Base-by-base conservation (phyloP, 2,888 invertebrate genomes). In the Fragum whitleyi region DNA sequence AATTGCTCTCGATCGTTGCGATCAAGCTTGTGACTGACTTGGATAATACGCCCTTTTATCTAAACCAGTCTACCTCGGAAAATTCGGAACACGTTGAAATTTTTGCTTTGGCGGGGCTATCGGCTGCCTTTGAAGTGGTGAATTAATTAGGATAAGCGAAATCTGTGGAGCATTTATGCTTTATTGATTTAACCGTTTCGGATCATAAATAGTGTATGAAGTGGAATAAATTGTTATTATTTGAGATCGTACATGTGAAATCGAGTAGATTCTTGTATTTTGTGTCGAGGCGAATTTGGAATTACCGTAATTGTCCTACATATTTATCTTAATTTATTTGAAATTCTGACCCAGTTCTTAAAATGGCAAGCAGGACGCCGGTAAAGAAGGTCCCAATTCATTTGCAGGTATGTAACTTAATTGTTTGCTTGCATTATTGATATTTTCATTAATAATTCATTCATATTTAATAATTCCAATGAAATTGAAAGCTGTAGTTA, bases 331-430 rank as follows among this genome's bases (percentile, higher is more conserved):
- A 47, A 47, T 47, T 47, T 57, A 57, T 57, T 57, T 23, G 57
- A 47, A 47, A 47, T 47, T 47, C 32, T 47, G 47, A 47, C 47
- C 47, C 47, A 47, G 47, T 47, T 47, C 19, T n/a, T 23, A n/a
- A 74, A 69, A 72, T 83, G 83, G 77, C 83, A 73, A 86, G 81
- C 67, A 85, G 86, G 68, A 91, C 91, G 23, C 91, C 92, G 55
- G 97, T 98, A 89, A 98, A 98, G 95, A 98, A 98, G 95, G 97
- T 98, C 82, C 98, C 98, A 79, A 97, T 98, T 94, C 98, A 98
- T 95, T 86, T 92, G 77, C 92, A 92, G 92, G 92, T 92, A 88
- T 74, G 74, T 23, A 23, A 7, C 7, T 23, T 57, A 3, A 23
- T 14, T 47, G 14, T 47, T 47, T 14, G 47, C 47, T 19, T 19